Base-by-base conservation (phyloP, 1,140 invertebrate genomes). In the Orius insidiosus region DNA sequence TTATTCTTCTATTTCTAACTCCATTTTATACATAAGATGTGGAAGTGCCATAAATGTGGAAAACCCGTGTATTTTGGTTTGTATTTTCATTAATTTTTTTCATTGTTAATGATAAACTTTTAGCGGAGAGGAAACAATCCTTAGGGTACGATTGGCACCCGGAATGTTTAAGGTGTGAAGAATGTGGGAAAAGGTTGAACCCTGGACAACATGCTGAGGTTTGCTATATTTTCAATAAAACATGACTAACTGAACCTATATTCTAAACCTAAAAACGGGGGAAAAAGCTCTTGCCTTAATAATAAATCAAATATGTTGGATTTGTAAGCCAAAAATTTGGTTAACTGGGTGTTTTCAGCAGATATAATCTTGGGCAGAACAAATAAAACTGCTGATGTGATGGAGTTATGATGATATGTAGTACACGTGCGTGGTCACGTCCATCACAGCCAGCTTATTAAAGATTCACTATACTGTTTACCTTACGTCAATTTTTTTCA, bases 91-190 rank as follows among this genome's bases (percentile, higher is more conserved):
- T 38, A 6, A 5, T 40, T 2, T 44, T 13, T 31, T 32, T 30
- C n/a, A 5, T 32, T 13, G n/a, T 32, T 44, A 14, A 33, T 19
- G n/a, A 44, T 30, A 40, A 50, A 52, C 54, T 66, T 72, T 56
- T 58, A 90, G 87, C 86, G 58, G 87, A 92, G 68, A 72, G 86
- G 54, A 87, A 87, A 64, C 81, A 87, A 58, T 90, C 86, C 3
- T 61, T 92, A 37, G 87, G 87, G 14, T 89, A 88, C 59, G 86
- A 92, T 59, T 93, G 87, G 86, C 87, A 92, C 71, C 79, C 85
- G 38, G 80, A 85, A 60, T 92, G 87, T 68, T 69, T 93, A 51
- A 69, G 78, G 47, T 93, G 87, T 63, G 79, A 83, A 58, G 87
- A 92, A 64, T 93, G 87, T 64, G 81, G 80, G 5, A 92, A 90